Percentiles rank a stretch among this genome's conserved stretches.
These are phyloP conservation scores for Catocala nupta DNA, from an alignment of 2,888 invertebrate genomes.

Conservation along the genomic window DNA sequence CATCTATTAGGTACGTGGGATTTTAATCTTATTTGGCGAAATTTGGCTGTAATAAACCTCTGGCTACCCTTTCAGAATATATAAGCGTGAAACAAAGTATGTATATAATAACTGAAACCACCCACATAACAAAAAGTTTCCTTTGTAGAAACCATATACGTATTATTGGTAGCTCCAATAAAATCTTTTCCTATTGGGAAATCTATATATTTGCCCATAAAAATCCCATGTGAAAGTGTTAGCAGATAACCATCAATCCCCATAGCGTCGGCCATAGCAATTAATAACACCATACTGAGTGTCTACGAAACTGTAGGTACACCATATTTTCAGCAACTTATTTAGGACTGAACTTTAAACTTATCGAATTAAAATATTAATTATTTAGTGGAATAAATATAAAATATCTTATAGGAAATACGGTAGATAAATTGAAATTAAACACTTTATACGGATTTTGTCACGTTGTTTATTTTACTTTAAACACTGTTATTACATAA, in stretches of 20 bases:
- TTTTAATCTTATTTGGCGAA: no score
- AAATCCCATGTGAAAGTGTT: constrained; percentile 42
- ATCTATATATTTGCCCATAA: constrained; percentile 32
- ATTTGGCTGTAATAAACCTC: no score
- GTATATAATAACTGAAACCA: background rate
- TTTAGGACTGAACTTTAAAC: background rate
- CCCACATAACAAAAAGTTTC: background rate
- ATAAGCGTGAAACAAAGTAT: no score
- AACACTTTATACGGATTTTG: no score
- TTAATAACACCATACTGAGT: constrained; percentile 63
- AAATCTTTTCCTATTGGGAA: constrained; percentile 25
- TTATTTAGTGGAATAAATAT: no score
- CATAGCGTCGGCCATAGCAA: constrained; percentile 49
- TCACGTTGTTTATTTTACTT: no score
- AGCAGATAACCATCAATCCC: constrained; percentile 50
- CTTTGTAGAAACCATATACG: background rate
- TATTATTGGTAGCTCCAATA: constrained; percentile 12
- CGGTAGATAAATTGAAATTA: no score
- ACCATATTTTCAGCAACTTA: constrained; percentile 16
- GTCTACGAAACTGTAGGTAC: constrained; percentile 25
- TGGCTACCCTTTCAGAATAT: no score
- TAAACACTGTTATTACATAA: no score
- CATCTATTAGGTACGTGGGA: no score
- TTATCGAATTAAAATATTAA: no score
- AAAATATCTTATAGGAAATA: no score